These are phyloP conservation scores for Nemoura dubitans DNA, from an alignment of 2,888 invertebrate genomes.

Conservation along the genomic window DNA sequence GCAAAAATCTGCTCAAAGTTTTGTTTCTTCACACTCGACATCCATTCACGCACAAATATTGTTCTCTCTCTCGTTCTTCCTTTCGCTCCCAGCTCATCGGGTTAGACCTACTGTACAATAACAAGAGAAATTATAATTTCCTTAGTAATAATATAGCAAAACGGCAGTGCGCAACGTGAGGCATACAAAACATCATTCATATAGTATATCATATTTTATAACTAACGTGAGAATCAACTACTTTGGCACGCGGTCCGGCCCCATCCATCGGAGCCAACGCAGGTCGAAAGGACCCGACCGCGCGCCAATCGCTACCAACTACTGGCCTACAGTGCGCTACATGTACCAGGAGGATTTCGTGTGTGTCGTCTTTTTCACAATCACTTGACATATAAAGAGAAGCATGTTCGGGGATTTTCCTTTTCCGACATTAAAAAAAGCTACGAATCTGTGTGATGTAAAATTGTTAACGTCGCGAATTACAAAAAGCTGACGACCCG, in stretches of 20 bases:
- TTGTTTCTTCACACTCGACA: conserved; percentile 25
- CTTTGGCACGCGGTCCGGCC: neutral
- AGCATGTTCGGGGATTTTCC: neutral
- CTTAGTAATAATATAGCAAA: conserved; percentile 50
- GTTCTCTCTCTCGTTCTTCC: conserved; percentile 45
- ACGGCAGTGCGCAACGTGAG: conserved; percentile 50
- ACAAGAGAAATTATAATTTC: conserved; percentile 51
- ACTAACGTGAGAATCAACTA: conserved; percentile 47
- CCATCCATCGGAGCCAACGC: neutral
- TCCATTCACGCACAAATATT: conserved; percentile 37
- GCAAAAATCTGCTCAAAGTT: neutral
- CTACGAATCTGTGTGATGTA: neutral
- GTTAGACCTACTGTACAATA: conserved; percentile 50
- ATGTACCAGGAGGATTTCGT: neutral
- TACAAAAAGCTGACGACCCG: conserved; percentile 2
- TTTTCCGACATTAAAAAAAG: neutral
- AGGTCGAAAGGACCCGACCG: neutral
- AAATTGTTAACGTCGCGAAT: neutral
- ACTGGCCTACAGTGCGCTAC: neutral
- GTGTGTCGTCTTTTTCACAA: neutral
- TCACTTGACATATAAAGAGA: neutral
- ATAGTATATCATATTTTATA: conserved; percentile 47
- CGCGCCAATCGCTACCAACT: neutral
- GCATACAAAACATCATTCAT: conserved; percentile 49
- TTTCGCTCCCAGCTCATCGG: neutral